A percentile compares a stretch with the other conserved stretches of the same genome.
Evolutionary conservation across 1,140 invertebrate species (phyloP).

Genomic region (Protaetia brevitarsis): DNA sequence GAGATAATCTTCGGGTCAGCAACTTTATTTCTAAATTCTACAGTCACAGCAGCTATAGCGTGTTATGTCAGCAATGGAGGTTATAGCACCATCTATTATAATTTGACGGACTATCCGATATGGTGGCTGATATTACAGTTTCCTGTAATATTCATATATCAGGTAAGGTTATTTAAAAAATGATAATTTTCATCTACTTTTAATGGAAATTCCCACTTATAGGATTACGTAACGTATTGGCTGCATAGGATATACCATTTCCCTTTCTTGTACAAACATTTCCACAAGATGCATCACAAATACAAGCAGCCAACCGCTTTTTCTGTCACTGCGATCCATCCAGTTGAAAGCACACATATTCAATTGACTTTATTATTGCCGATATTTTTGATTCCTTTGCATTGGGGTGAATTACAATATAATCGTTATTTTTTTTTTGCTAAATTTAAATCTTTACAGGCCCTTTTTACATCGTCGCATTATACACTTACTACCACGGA

Average conservation of each 20-base stretch:
- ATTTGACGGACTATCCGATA: conserved; percentile 61
- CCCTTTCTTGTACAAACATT: conserved; percentile 66
- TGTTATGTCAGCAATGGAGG: conserved; percentile 68
- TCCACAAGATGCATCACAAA: conserved; percentile 73
- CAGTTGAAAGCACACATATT: conserved; percentile 62
- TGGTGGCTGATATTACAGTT: conserved; percentile 64
- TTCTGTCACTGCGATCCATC: conserved; percentile 72
- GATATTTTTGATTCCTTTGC: conserved; percentile 58
- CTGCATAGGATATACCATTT: conserved; percentile 66
- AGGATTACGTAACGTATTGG: conserved; percentile 70
- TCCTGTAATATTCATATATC: conserved; percentile 61
- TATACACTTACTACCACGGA: conserved; percentile 72
- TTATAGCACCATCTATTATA: conserved; percentile 62
- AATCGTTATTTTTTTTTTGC: background rate
- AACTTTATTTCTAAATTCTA: conserved; percentile 56
- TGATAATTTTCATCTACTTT: background rate
- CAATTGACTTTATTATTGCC: conserved; percentile 57
- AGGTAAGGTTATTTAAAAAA: conserved; percentile 48
- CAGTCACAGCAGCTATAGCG: conserved; percentile 57
- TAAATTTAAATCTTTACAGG: conserved; percentile 49
- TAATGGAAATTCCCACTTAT: conserved; percentile 35
- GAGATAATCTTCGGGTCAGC: conserved; percentile 64
- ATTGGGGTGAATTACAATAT: conserved; percentile 59
- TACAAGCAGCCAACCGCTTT: conserved; percentile 75
- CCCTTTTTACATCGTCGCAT: conserved; percentile 54